Evolutionary conservation across 2,113 vertebrate species (phyloP).

Genomic region (Zosterops lateralis): DNA sequence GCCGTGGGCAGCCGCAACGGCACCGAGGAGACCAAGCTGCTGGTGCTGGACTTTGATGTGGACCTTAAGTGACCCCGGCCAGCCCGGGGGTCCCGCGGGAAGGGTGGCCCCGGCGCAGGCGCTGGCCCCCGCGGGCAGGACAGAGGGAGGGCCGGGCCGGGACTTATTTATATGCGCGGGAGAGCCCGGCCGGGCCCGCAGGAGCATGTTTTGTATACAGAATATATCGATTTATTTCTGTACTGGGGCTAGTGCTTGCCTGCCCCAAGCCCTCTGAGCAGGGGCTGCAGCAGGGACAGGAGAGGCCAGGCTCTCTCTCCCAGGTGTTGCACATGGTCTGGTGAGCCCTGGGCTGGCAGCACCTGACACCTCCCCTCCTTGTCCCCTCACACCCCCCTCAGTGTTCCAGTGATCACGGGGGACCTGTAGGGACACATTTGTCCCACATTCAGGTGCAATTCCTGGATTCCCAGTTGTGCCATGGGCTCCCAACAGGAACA

Average conservation of each 20-base stretch:
- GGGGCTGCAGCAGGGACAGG: not conserved
- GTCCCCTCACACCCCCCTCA: not conserved
- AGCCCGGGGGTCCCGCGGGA: not conserved
- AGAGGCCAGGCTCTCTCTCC: no score
- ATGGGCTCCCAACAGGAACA: not conserved
- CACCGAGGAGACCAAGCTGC: conserved; percentile 70
- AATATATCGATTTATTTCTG: conserved; percentile 15
- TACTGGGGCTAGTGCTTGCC: not conserved
- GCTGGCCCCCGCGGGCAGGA: not conserved
- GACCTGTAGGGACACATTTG: fast-evolving
- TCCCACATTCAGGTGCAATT: not conserved
- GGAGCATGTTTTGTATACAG: conserved; percentile 10
- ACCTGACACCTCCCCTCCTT: fast-evolving
- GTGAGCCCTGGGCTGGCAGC: not conserved
- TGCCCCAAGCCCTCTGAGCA: not conserved
- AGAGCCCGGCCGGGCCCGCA: not conserved
- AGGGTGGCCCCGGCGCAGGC: conserved; percentile 17
- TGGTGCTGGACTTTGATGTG: conserved; percentile 70
- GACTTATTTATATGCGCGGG: conserved; percentile 14
- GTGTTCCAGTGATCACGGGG: fast-evolving
- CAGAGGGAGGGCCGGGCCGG: not conserved
- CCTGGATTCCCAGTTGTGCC: not conserved
- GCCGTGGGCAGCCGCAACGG: conserved; percentile 69
- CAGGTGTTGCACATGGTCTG: fast-evolving
- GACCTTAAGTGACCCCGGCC: conserved; percentile 58